Evolutionary conservation across 2,888 invertebrate genomes (phyloP), one percentile per base, ranked within the genome.

Genomic region (Lobophora halterata): DNA sequence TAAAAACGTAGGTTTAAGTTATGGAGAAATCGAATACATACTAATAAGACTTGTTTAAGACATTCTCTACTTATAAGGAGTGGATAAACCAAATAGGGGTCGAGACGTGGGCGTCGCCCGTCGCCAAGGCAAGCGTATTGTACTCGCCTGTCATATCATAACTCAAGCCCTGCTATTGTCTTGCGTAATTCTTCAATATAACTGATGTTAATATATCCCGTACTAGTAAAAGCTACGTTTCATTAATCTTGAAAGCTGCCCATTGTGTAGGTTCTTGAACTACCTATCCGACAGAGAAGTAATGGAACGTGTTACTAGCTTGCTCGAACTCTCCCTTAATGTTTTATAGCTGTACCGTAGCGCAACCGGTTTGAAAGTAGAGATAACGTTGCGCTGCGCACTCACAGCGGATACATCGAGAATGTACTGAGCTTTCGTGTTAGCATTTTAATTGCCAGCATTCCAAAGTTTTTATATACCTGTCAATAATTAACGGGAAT

Each of bases 401-500:
- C 66, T 71, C 64, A 71, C 61, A 51, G 56, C 55, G 59, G 55
- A 57, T 49, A 57, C 58, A 46, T 53, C 50, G 56, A 52, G 55
- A 60, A 55, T 59, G 68, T 62, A 54, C 63, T 52, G 62, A 71
- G 64, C 71, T 71, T 72, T 75, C 74, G 66, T 74, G 71, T 56
- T 53, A 68, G 73, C 55, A 76, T 77, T 65, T 74, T 72, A 79
- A 77, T 76, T 58, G 70, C 67, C 52, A 53, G 52, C 64, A 63
- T 65, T 70, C 62, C 61, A 47, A 30, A 38, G 53, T 51, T 37
- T 43, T 24, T 23, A 48, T 49, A 52, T 37, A 52, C 46, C 46
- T 46, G 46, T 51, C 47, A 60, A 59, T 53, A 46, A 93, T 94
- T 54, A 95, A 95, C 80, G 93, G 93, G 28, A 83, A 89, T 70